Percentiles rank a stretch among this genome's conserved stretches.
Conservation (phyloP, 2,888 invertebrate genomes). For the Noctua janthina region DNA sequence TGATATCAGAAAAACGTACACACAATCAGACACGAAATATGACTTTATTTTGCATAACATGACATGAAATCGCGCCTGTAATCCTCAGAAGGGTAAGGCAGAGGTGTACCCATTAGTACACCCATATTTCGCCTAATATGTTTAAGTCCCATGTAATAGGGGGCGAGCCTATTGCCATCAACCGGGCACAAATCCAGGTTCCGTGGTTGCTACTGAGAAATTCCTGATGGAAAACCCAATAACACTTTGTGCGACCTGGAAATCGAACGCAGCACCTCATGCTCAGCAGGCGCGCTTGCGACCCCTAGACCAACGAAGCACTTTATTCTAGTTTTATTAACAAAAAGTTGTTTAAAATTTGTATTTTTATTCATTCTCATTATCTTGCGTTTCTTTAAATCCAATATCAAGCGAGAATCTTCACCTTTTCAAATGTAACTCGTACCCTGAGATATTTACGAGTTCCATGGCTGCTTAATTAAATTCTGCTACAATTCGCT, state of each 20-base stretch:
- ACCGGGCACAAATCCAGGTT: too few species aligned
- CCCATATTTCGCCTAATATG: too few species aligned
- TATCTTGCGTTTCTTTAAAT: slow-evolving; percentile 4
- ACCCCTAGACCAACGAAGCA: background rate
- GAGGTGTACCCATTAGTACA: too few species aligned
- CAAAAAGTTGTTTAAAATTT: background rate
- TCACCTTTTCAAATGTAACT: slow-evolving; percentile 49
- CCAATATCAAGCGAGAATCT: slow-evolving; percentile 28
- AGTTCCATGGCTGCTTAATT: slow-evolving; percentile 72
- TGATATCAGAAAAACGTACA: too few species aligned
- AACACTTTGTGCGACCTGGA: background rate
- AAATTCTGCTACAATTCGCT: slow-evolving; percentile 74
- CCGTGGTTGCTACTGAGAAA: too few species aligned
- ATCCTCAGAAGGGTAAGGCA: too few species aligned
- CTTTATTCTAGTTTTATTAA: background rate
- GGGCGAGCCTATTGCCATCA: too few species aligned
- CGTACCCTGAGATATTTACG: slow-evolving; percentile 78
- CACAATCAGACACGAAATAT: too few species aligned
- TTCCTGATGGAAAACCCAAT: too few species aligned
- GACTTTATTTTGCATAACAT: too few species aligned
- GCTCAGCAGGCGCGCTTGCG: background rate
- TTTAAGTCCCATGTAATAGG: too few species aligned
- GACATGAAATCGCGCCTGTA: too few species aligned
- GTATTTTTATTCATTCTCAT: background rate
- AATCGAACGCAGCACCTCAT: background rate